Evolutionary conservation across 2,888 invertebrate species (phyloP).

Genomic region (Homarus gammarus): DNA sequence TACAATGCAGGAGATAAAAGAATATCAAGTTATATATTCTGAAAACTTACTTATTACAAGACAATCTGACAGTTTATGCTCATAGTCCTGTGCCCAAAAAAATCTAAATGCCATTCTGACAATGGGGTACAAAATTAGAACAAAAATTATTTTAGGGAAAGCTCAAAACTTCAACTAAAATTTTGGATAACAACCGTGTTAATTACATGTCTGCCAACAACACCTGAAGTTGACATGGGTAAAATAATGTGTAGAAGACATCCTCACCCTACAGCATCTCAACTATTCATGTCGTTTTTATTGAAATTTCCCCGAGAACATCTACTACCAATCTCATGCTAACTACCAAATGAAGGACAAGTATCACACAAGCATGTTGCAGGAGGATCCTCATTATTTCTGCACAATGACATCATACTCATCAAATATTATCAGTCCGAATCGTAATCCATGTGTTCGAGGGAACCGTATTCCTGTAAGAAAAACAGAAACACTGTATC

Average conservation of each 20-base stretch:
- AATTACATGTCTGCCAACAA: not conserved
- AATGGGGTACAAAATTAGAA: not conserved
- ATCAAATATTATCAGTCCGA: slow-evolving; percentile 34
- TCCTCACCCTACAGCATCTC: not conserved
- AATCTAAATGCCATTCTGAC: not conserved
- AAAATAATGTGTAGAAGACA: slow-evolving; percentile 1
- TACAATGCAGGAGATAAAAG: slow-evolving; percentile 7
- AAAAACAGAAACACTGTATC: not conserved
- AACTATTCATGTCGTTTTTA: not conserved
- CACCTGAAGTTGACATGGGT: not conserved
- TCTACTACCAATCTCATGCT: not conserved
- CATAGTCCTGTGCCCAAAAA: slow-evolving; percentile 11
- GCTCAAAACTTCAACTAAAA: not conserved
- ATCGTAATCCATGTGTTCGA: slow-evolving; percentile 57
- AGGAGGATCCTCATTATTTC: not conserved
- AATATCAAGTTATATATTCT: not conserved
- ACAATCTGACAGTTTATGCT: not conserved
- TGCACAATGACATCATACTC: not conserved
- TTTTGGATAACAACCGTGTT: not conserved
- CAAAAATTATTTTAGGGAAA: not conserved
- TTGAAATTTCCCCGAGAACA: not conserved
- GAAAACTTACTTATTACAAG: not conserved
- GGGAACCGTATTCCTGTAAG: slow-evolving; percentile 51
- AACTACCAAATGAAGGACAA: slow-evolving; percentile 12
- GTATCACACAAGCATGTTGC: not conserved